Evolutionary conservation across 2,888 invertebrate genomes (phyloP).

Genomic region (Malacosoma neustria): DNA sequence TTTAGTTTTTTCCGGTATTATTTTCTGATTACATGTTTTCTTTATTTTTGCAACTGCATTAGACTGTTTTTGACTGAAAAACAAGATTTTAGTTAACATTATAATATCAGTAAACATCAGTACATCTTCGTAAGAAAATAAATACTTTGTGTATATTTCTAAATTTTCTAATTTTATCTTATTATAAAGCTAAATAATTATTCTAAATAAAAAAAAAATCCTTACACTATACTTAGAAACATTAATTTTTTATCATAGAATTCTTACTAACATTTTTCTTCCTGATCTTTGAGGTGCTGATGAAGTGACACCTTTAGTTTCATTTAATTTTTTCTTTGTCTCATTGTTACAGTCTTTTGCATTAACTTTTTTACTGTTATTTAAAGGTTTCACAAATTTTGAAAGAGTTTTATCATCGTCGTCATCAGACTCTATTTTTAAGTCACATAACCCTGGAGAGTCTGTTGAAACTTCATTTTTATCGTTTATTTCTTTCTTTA

Average conservation of each 20-base stretch:
- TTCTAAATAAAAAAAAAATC: no score
- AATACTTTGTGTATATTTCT: no score
- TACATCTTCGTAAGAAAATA: no score
- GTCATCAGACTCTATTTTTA: conserved; percentile 7
- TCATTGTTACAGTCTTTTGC: conserved; percentile 9
- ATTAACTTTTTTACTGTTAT: conserved; percentile 19
- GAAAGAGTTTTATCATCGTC: conserved; percentile 19
- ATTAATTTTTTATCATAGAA: no score
- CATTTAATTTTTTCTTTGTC: conserved; percentile 14
- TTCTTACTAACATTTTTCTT: conserved; percentile 64
- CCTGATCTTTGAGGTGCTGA: no score
- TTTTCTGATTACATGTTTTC: conserved; percentile 10
- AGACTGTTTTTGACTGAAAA: conserved; percentile 34
- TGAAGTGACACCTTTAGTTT: conserved; percentile 44
- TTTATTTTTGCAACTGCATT: conserved; percentile 9
- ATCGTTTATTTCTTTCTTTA: conserved; percentile 34
- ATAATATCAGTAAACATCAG: no score
- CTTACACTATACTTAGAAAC: no score
- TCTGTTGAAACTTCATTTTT: conserved; percentile 13
- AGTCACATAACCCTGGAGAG: conserved; percentile 5
- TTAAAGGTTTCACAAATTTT: conserved; percentile 21
- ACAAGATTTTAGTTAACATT: conserved; percentile 5
- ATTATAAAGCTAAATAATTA: conserved; percentile 12
- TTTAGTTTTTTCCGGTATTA: conserved; percentile 12
- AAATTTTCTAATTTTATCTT: no score